A percentile compares a stretch with the other conserved stretches of the same genome.
phyloP scores from a whole-genome alignment of 1,140 invertebrate genomes.

The Nomia melanderi region DNA sequence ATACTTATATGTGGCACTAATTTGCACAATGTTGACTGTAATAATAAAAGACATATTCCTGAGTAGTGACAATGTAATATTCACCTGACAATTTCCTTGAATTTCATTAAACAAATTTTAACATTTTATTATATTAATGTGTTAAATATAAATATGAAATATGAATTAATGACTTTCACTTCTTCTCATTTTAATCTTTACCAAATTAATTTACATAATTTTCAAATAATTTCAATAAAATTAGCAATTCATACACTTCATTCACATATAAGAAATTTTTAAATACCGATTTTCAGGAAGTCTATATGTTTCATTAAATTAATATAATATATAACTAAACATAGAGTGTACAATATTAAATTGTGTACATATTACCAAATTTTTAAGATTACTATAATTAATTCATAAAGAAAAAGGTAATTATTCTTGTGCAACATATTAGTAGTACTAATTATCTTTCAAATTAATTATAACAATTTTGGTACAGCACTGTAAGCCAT shows the following conservation, averaged over 20 bases:
- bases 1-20: conserved; percentile 15
- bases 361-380: not conserved
- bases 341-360: no score
- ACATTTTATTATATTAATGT: not conserved
- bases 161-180: not conserved
- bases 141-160: not conserved
- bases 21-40: conserved; percentile 22
- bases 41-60: not conserved
- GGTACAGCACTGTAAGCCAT: conserved; percentile 5
- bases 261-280: not conserved
- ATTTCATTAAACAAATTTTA: not conserved
- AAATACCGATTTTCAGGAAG: no score
- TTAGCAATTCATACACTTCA: not conserved
- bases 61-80: conserved; percentile 29
- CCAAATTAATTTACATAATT: conserved; percentile 2
- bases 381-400: not conserved
- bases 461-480: conserved; percentile 6
- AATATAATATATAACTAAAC: not conserved
- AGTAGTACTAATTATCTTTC: not conserved
- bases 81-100: conserved; percentile 14
- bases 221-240: not conserved
- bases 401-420: conserved; percentile 1
- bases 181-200: not conserved
- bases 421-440: not conserved
- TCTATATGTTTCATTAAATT: not conserved